A percentile compares a stretch with the other conserved stretches of the same genome.
Evolutionary conservation across 2,113 vertebrate species (phyloP).

Genomic region (Agelaius phoeniceus): DNA sequence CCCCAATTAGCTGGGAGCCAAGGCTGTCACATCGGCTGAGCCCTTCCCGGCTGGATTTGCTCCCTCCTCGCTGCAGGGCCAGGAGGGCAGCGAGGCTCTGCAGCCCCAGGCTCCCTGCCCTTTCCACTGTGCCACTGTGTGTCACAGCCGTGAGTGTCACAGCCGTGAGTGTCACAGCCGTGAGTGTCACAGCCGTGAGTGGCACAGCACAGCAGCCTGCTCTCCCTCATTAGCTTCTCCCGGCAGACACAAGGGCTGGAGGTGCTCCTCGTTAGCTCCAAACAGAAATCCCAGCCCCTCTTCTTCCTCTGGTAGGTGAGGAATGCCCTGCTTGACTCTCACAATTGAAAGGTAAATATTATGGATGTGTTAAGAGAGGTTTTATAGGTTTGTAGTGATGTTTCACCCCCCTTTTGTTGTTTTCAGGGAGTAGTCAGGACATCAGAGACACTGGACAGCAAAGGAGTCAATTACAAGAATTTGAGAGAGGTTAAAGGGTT

Average conservation of each 20-base stretch:
- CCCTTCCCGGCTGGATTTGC: not conserved
- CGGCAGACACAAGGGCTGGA: not conserved
- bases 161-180: not conserved
- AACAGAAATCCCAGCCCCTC: not conserved
- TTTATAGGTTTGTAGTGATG: not conserved
- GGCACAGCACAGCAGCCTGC: not conserved
- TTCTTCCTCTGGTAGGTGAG: not conserved
- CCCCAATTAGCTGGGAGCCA: not conserved
- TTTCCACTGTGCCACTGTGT: not conserved
- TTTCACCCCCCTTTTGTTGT: not conserved
- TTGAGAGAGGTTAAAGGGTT: not conserved
- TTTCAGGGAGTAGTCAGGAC: not conserved
- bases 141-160: not conserved
- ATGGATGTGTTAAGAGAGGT: not conserved
- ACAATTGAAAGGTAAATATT: not conserved
- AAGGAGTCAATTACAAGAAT: not conserved
- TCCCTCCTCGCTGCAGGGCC: not conserved
- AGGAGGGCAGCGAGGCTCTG: not conserved
- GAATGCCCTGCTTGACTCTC: not conserved
- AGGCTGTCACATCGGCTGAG: not conserved
- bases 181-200: not conserved
- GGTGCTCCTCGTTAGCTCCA: not conserved
- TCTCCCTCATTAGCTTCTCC: not conserved
- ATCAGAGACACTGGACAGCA: not conserved
- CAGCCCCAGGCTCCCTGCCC: not conserved